Base-by-base conservation (phyloP, 2,113 vertebrate species). In the Cryptomyrus ogoouensis region DNA sequence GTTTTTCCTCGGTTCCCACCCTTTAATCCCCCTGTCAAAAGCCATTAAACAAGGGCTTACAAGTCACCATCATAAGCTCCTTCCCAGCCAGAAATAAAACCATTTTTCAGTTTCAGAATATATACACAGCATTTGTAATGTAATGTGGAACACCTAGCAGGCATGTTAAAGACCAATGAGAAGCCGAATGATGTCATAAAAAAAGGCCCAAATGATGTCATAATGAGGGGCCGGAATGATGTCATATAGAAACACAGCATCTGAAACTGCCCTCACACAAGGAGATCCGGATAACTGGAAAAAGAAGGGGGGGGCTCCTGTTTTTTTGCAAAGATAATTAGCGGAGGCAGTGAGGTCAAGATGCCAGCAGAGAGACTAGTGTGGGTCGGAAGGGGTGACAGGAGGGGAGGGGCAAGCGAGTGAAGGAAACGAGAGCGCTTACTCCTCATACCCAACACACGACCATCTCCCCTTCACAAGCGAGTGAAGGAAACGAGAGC, bases 251-350 rank as follows among this genome's bases (percentile, higher is more conserved):
- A 87, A 53, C 85, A 35, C 8, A 87, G 31, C 50, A 87, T 4
- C 44, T 47, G 44, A 44, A 47, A 46, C 8, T 21, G 44, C 44
- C 44, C 17, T 44, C 42, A 47, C 3, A 12, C 83, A n/a, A 39
- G 24, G 44, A 84, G 42, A 84, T 84, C 83, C 47, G 83, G 83
- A 24, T 47, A 21, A 84, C 92, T 80, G 35, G 4, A 80, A 93
- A 92, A 89, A 74, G 92, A 92, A 93, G 92, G 89, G 92, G 93
- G 93, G 90, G 50, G 89, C 35, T 77, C 12, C 35, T 80, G 31
- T 80, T 80, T 80, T 92, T 92, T 94, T 94, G 94, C 94, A 95
- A 92, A 94, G 92, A 94, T 95, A 95, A 95, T 95, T 95, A 96
- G 93, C 93, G 88, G 90, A 92, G 92, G 90, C 50, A 58, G 88